Percentiles rank a stretch among this genome's conserved stretches.
Conservation (phyloP, 2,888 invertebrate genomes). For the Candidula unifasciata region DNA sequence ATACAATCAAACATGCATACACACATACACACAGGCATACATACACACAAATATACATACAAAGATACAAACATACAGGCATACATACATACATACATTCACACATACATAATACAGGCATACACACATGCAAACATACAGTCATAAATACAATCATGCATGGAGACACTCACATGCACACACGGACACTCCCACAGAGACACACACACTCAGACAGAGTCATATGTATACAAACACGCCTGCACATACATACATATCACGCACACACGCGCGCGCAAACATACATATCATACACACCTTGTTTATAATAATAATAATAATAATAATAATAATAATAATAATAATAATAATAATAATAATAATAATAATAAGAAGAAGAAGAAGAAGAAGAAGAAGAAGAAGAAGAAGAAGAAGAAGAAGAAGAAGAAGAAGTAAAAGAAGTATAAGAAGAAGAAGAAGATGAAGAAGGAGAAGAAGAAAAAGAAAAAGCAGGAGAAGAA, state of each 20-base stretch:
- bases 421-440: too few species aligned
- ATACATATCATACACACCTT: neutral
- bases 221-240: neutral
- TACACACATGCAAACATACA: neutral
- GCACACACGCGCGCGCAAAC: neutral
- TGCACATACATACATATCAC: neutral
- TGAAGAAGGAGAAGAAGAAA: too few species aligned
- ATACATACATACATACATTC: neutral
- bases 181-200: neutral
- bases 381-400: neutral
- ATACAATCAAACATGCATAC: neutral
- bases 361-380: neutral
- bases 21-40: neutral
- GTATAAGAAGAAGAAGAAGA: too few species aligned
- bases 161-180: neutral
- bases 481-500: too few species aligned
- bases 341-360: neutral
- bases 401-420: too few species aligned
- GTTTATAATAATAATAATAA: neutral
- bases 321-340: neutral
- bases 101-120: neutral
- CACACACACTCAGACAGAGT: neutral
- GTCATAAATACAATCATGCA: neutral
- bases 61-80: neutral
- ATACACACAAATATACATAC: neutral